Evolutionary conservation across 2,888 invertebrate species (phyloP).

Genomic region (Mesodorylaimus sp.): DNA sequence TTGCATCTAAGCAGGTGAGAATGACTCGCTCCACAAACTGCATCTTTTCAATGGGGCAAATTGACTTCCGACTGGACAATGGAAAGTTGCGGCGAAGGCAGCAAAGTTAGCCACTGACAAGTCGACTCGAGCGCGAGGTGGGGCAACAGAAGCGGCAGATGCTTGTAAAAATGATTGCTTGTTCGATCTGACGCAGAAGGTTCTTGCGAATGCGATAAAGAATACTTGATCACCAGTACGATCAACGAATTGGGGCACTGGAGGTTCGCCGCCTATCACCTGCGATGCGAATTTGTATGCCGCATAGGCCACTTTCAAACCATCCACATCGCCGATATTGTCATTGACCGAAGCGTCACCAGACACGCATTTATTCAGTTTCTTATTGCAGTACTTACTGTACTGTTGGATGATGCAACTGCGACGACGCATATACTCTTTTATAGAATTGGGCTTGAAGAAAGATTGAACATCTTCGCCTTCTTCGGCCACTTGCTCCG

Average conservation of each 20-base stretch:
- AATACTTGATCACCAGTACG: constrained; percentile 2
- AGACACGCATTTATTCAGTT: neutral
- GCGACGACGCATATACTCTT: neutral
- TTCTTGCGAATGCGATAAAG: neutral
- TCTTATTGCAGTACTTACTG: constrained; percentile 1
- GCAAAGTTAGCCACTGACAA: neutral
- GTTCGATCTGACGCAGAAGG: neutral
- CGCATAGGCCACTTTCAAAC: neutral
- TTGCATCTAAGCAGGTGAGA: too few species aligned
- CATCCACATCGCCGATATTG: constrained; percentile 2
- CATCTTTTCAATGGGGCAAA: constrained; percentile 1
- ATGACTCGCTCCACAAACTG: constrained; percentile 1
- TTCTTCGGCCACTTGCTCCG: neutral
- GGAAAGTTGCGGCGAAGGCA: constrained; percentile 3
- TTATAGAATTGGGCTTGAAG: neutral
- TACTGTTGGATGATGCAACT: constrained; percentile 1
- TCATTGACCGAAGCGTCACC: neutral
- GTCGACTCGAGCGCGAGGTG: neutral
- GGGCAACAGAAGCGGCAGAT: neutral
- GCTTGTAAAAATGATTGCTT: too few species aligned
- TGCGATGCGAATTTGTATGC: constrained; percentile 3
- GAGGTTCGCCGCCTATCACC: neutral
- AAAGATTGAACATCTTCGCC: neutral
- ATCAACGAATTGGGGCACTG: neutral
- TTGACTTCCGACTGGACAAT: constrained; percentile 1